Evolutionary conservation across 2,888 invertebrate genomes (phyloP), one percentile per base, ranked within the genome.

Genomic region (Stenotaenia linearis): DNA sequence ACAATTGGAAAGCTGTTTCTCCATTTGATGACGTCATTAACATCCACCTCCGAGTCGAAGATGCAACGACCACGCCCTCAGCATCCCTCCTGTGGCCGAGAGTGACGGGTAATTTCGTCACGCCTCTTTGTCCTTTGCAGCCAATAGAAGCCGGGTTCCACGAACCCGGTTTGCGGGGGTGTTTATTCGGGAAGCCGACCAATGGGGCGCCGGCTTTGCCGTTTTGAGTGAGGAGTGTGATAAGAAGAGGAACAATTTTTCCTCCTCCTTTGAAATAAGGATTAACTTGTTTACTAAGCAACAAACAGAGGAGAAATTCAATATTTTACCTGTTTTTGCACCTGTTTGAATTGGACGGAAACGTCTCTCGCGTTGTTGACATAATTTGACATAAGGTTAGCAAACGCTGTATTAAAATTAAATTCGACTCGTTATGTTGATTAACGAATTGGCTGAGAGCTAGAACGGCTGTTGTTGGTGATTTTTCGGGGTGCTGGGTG

Each of bases 1-100:
- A 69, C 69, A 69, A 69, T 69, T 69, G 69, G 69, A 25, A 50
- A 69, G 28, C 69, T 23, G 69, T 69, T 69, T 28, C 28, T 69
- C 69, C 69, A 69, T 69, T 69, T 69, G 69, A 69, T 69, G 69
- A 69, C 69, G 69, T 69, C 69, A 69, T 69, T 28, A 69, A 69
- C 69, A 69, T 69, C 69, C 69, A 69, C 50, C 50, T 50, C 50
- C 50, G 50, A 18, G 50, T 50, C 50, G 50, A 50, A 28, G 69
- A 69, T 69, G 28, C 25, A 28, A 69, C 28, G 69, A 69, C 69
- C 69, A 69, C 69, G 69, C 69, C 69, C 69, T 69, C 69, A 69
- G 69, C 28, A 28, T 69, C 25, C 23, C 28, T 69, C 69, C 50
- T 50, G 50, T 50, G 69, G 9, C 69, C 69, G 28, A 69, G 69